Evolutionary conservation across 1,140 invertebrate species (phyloP), one percentile per base, ranked within the genome.

Genomic region (Drosophila simulans): DNA sequence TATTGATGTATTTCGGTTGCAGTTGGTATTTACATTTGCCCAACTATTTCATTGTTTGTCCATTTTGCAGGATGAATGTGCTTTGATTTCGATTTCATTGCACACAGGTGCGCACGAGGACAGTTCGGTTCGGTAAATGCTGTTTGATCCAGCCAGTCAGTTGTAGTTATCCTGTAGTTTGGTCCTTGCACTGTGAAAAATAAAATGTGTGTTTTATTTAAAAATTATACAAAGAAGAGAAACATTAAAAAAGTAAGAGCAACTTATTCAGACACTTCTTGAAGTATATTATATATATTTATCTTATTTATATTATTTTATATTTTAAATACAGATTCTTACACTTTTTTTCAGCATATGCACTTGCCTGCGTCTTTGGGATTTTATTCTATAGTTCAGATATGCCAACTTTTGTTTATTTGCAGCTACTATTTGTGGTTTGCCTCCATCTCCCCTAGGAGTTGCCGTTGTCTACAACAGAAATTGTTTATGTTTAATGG

Each of bases 101-200:
- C 73, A 59, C 46, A 54, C 54, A 64, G 54, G 35, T 62, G 71
- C 46, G 27, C 49, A 46, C 11, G 17, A 15, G 31, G 39, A 35
- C 31, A 62, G 12, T 48, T 46, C 35, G 25, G 17, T 51, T 37
- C 51, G 57, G 57, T 62, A 77, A 81, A 60, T 65, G 55, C 55
- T 65, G 39, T 81, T 81, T 81, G 79, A 80, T 70, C 51, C 63
- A 57, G 70, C 27, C 51, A 25, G 53, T 49, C 55, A 75, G 74
- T 65, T 75, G 48, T 53, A 57, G 40, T 45, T 51, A 13, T 25
- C 48, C 17, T 37, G n/a, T 3, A 31, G 31, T 10, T 31, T 8
- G 37, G 35, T 45, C 25, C 57, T 42, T 58, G n/a, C 58, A 57
- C 31, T 31, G 17, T 40, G 10, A 11, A 37, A 17, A 59, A 54